phyloP scores from a whole-genome alignment of 2,797 vertebrate species.

The Sus cebifrons region DNA sequence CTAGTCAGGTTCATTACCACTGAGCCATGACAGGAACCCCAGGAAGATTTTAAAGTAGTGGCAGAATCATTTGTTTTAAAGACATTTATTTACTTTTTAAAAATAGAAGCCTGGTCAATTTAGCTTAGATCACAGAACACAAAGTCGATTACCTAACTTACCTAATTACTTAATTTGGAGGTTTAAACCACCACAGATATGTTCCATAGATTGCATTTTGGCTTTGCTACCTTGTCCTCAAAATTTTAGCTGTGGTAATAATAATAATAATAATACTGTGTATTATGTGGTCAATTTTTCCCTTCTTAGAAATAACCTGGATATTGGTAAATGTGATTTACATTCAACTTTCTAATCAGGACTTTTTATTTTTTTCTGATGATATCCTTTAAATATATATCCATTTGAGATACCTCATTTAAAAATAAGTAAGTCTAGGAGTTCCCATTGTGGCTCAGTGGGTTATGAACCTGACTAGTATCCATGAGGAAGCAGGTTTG shows the following conservation, averaged over 20 bases:
- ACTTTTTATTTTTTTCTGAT: conserved; percentile 44
- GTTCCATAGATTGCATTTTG: conserved; percentile 4
- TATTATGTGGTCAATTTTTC: background rate
- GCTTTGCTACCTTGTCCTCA: background rate
- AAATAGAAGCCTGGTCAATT: conserved; percentile 24
- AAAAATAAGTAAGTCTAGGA: conserved; percentile 56
- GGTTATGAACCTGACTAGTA: no score
- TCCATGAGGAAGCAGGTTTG: no score
- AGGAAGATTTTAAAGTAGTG: background rate
- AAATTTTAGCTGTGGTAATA: background rate
- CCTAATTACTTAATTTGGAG: conserved; percentile 10
- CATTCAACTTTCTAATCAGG: conserved; percentile 42
- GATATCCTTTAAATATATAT: conserved; percentile 30
- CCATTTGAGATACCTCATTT: conserved; percentile 18
- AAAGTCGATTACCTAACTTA: conserved; percentile 20
- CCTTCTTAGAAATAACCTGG: background rate
- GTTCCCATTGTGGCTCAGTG: no score
- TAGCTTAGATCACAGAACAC: background rate
- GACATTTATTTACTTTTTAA: background rate
- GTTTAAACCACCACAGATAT: background rate
- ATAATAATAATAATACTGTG: background rate
- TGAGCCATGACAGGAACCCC: no score
- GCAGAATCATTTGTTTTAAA: conserved; percentile 31
- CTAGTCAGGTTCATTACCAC: no score
- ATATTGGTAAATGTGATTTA: background rate